Evolutionary conservation across 2,888 invertebrate species (phyloP).

Genomic region (Mimas tiliae): DNA sequence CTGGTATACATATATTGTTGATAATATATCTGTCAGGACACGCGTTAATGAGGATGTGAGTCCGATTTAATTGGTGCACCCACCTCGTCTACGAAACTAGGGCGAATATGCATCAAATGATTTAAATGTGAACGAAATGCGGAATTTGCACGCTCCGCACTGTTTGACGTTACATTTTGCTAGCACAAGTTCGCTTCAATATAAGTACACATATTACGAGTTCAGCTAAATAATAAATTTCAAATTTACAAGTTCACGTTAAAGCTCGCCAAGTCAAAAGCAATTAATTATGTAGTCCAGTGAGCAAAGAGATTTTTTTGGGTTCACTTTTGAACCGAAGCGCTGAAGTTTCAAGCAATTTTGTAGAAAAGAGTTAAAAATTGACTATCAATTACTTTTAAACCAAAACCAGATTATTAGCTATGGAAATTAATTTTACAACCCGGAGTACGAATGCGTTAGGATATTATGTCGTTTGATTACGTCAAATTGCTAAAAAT

Average conservation of each 20-base stretch:
- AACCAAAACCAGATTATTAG: neutral
- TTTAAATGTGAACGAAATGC: conserved; percentile 17
- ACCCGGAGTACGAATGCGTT: conserved; percentile 38
- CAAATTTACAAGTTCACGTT: conserved; percentile 23
- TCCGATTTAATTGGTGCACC: conserved; percentile 54
- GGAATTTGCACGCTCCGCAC: neutral
- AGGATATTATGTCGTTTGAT: conserved; percentile 41
- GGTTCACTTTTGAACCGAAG: conserved; percentile 12
- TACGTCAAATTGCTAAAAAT: conserved; percentile 61
- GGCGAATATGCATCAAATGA: conserved; percentile 30
- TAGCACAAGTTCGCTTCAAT: conserved; percentile 6
- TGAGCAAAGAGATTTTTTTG: conserved; percentile 17
- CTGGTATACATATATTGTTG: conserved; percentile 48
- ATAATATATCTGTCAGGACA: conserved; percentile 65
- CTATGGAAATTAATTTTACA: conserved; percentile 30
- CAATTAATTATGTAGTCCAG: conserved; percentile 23
- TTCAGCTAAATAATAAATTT: conserved; percentile 27
- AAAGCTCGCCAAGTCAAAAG: conserved; percentile 18
- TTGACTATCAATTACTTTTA: neutral
- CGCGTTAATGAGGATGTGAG: conserved; percentile 58
- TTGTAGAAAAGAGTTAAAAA: conserved; percentile 14
- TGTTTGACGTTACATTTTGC: conserved; percentile 13
- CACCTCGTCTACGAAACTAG: conserved; percentile 49
- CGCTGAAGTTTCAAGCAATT: conserved; percentile 22
- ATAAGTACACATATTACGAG: neutral